Percentiles rank a stretch among this genome's conserved stretches.
phyloP scores from a whole-genome alignment of 92 coral and sea anemone species.

The Palythoa caribaeorum region DNA sequence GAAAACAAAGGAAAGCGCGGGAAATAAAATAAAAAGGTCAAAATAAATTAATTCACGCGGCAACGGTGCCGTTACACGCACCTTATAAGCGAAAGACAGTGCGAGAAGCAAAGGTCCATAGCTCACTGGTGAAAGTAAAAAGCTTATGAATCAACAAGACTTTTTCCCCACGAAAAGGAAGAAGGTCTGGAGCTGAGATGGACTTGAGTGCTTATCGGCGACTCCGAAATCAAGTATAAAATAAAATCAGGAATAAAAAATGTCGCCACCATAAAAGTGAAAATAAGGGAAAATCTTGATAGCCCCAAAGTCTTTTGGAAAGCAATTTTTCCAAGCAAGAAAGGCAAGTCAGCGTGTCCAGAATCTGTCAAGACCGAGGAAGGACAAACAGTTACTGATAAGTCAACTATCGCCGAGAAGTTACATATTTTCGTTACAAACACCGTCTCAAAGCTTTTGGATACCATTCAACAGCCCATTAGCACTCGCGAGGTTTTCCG shows the following conservation, averaged over 20 bases:
- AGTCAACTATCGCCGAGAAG: slow-evolving; percentile 40
- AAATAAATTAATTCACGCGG: no score
- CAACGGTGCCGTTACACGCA: no score
- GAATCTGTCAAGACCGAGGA: slow-evolving; percentile 28
- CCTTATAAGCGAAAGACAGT: slow-evolving; percentile 23
- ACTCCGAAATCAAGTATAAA: slow-evolving; percentile 56
- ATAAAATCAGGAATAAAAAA: slow-evolving; percentile 50
- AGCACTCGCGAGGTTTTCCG: slow-evolving; percentile 7
- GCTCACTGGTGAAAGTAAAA: slow-evolving; percentile 37
- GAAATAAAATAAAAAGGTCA: no score
- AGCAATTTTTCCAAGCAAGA: slow-evolving; percentile 40
- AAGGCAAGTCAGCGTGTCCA: slow-evolving; percentile 29
- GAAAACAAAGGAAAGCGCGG: no score
- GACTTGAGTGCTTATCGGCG: slow-evolving; percentile 62
- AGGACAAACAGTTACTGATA: background rate
- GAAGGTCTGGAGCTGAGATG: slow-evolving; percentile 53
- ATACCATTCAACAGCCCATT: slow-evolving; percentile 21
- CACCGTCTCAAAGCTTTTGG: slow-evolving; percentile 32
- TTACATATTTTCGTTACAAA: slow-evolving; percentile 25
- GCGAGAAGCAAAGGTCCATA: slow-evolving; percentile 43
- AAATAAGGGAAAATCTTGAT: slow-evolving; percentile 47
- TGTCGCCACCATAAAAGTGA: slow-evolving; percentile 12
- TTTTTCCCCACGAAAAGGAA: slow-evolving; percentile 58
- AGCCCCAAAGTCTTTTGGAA: slow-evolving; percentile 53
- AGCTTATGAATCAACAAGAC: slow-evolving; percentile 49